phyloP scores from a whole-genome alignment of 2,888 invertebrate genomes.

The Acleris literana region DNA sequence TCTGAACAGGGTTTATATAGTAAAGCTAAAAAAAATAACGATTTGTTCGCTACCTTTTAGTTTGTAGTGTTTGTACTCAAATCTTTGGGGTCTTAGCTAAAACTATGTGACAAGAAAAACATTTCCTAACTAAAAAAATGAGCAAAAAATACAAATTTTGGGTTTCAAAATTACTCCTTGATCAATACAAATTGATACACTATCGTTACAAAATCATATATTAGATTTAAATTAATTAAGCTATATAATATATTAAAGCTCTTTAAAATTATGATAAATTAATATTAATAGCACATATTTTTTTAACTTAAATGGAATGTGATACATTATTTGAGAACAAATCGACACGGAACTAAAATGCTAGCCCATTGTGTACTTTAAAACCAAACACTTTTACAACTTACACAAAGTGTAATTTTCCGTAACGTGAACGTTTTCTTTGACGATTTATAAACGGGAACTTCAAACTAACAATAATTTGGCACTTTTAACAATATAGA shows the following conservation, averaged over 20 bases:
- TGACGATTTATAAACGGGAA: neutral
- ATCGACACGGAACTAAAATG: no score
- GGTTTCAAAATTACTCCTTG: neutral
- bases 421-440: no score
- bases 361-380: neutral
- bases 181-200: neutral
- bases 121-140: neutral
- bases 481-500: constrained; percentile 10
- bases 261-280: constrained; percentile 4
- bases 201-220: neutral
- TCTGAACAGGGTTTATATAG: no score
- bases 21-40: neutral
- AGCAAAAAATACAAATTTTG: neutral
- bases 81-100: constrained; percentile 43
- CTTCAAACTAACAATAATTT: constrained; percentile 11
- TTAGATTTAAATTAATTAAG: neutral
- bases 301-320: constrained; percentile 13
- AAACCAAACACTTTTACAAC: neutral
- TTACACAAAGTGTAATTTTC: no score
- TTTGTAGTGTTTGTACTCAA: constrained; percentile 54
- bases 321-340: neutral
- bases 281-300: constrained; percentile 4
- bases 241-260: constrained; percentile 16
- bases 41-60: constrained; percentile 16
- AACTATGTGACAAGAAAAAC: constrained; percentile 14